Evolutionary conservation across 2,797 vertebrate genomes (phyloP).

Genomic region (Garrulus glandarius): DNA sequence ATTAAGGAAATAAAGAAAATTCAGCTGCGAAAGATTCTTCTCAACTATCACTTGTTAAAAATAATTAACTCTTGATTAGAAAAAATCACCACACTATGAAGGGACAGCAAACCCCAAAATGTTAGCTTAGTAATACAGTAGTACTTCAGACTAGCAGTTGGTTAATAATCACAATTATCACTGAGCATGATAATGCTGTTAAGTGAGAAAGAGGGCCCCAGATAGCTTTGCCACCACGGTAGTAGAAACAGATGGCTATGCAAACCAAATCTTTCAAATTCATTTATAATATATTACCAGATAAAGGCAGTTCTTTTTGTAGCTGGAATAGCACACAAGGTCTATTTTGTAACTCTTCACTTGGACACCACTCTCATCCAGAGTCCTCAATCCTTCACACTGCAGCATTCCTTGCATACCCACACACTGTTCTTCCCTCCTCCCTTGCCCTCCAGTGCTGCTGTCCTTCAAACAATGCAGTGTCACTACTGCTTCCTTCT

Average conservation of each 20-base stretch:
- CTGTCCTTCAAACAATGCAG: neutral
- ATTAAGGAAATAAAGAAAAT: neutral
- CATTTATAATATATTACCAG: neutral
- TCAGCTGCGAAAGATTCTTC: neutral
- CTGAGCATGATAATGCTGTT: neutral
- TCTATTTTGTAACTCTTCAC: neutral
- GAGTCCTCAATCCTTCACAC: neutral
- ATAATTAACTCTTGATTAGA: neutral
- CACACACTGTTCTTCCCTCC: neutral
- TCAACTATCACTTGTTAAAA: neutral
- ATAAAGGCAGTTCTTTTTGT: neutral
- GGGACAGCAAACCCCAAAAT: neutral
- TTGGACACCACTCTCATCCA: neutral
- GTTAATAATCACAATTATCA: neutral
- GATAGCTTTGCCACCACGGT: neutral
- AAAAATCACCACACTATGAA: neutral
- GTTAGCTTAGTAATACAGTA: neutral
- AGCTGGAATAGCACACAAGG: neutral
- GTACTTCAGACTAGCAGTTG: neutral
- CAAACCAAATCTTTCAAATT: neutral
- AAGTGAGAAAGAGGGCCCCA: neutral
- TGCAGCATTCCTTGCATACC: neutral
- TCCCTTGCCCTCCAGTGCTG: fast-evolving
- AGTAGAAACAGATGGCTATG: neutral
- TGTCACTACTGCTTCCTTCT: neutral